phyloP scores from a whole-genome alignment of 2,113 vertebrate genomes.

The Rana temporaria region DNA sequence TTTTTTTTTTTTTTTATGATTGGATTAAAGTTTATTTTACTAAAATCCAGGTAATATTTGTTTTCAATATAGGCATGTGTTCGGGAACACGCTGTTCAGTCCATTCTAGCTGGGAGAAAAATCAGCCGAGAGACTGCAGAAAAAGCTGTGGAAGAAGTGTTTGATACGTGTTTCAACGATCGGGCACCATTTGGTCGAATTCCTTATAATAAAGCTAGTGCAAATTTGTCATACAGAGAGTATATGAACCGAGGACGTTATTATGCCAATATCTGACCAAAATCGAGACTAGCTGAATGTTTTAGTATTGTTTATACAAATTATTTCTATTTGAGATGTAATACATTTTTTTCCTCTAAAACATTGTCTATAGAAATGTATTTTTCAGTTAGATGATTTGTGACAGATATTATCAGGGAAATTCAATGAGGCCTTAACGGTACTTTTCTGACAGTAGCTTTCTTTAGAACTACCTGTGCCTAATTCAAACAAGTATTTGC shows the following conservation, averaged over 20 bases:
- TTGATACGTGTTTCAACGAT: constrained; percentile 93
- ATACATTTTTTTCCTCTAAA: too few species aligned
- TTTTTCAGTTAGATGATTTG: too few species aligned
- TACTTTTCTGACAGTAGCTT: too few species aligned
- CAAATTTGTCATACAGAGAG: constrained; percentile 84
- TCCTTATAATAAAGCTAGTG: constrained; percentile 84
- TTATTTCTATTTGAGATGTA: too few species aligned
- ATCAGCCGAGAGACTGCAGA: constrained; percentile 82
- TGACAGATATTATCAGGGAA: too few species aligned
- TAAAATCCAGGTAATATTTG: neutral
- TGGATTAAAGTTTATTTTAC: neutral
- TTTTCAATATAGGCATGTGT: constrained; percentile 82
- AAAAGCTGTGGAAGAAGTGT: constrained; percentile 91
- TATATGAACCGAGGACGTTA: constrained; percentile 89
- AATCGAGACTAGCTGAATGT: neutral
- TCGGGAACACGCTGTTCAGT: constrained; percentile 86
- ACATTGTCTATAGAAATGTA: too few species aligned
- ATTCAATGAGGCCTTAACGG: too few species aligned
- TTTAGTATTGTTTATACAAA: too few species aligned
- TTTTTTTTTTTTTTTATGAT: constrained; percentile 3
- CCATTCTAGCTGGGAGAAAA: constrained; percentile 91
- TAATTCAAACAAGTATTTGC: too few species aligned
- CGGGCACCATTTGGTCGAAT: constrained; percentile 92
- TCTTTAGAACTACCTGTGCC: too few species aligned
- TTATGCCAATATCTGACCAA: constrained; percentile 81